phyloP scores from a whole-genome alignment of 30 jellyfish, hydroid and myxozoan genomes.

The Aurelia aurita complex sp. Pacific region DNA sequence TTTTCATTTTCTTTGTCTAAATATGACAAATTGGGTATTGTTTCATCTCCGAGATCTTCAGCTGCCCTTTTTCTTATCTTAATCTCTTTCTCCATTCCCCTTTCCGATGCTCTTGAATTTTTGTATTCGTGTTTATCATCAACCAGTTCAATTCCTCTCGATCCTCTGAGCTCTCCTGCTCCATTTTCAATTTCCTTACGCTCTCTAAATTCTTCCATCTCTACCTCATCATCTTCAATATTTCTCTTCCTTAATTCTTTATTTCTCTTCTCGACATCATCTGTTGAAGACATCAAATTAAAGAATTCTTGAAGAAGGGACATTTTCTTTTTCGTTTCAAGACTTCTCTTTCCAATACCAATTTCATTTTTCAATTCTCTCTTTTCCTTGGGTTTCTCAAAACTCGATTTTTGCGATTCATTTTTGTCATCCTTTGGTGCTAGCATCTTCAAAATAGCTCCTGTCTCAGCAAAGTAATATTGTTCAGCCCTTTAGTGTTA shows the following conservation, averaged over 20 bases:
- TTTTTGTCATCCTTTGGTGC: neutral
- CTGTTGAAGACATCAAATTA: constrained; percentile 40
- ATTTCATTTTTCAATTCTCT: neutral
- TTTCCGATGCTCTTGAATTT: neutral
- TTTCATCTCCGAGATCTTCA: constrained; percentile 65
- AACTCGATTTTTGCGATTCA: neutral
- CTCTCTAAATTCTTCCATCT: constrained; percentile 9
- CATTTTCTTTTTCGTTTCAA: neutral
- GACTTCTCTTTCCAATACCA: neutral
- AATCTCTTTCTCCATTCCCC: constrained; percentile 27
- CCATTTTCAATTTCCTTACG: constrained; percentile 13
- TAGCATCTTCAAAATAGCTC: neutral
- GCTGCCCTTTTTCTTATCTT: constrained; percentile 31
- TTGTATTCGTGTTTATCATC: neutral
- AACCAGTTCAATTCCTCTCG: neutral
- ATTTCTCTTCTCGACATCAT: neutral
- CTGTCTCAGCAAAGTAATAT: too few species aligned
- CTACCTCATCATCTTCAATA: neutral
- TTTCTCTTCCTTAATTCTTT: neutral
- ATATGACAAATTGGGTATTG: constrained; percentile 46
- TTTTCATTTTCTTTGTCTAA: neutral
- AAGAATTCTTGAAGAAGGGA: constrained; percentile 24
- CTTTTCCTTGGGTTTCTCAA: neutral
- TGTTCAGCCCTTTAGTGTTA: neutral
- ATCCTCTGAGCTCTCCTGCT: neutral